Percentiles rank a stretch among this genome's conserved stretches.
Evolutionary conservation across 2,797 vertebrate species (phyloP).

Genomic region (Ctenopoma multispine): DNA sequence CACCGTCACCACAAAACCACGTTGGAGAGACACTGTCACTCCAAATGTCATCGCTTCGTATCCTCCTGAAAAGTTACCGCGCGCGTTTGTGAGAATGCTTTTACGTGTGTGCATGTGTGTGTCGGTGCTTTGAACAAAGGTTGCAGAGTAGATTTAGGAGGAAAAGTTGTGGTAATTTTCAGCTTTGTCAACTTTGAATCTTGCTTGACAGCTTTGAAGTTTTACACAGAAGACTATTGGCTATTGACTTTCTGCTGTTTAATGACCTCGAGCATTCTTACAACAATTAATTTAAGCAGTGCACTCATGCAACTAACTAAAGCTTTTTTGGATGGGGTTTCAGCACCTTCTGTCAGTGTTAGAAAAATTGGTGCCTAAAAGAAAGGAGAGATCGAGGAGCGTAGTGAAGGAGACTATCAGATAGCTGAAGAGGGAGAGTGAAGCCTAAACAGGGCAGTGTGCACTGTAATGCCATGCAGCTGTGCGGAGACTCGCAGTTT

Average conservation of each 20-base stretch:
- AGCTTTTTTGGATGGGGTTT: constrained; percentile 37
- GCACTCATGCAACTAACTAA: neutral
- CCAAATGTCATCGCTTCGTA: constrained; percentile 74
- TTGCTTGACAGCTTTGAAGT: constrained; percentile 58
- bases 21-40: constrained; percentile 72
- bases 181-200: constrained; percentile 77
- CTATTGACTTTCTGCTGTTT: constrained; percentile 56
- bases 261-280: constrained; percentile 60
- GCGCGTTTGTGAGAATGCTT: constrained; percentile 45
- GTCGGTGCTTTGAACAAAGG: constrained; percentile 44
- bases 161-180: constrained; percentile 82
- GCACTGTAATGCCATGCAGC: constrained; percentile 80
- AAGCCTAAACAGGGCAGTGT: constrained; percentile 81
- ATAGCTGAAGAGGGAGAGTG: constrained; percentile 58
- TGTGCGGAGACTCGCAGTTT: constrained; percentile 83
- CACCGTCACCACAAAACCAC: constrained; percentile 68
- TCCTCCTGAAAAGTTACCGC: constrained; percentile 66
- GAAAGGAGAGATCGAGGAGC: constrained; percentile 19
- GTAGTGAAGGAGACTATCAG: constrained; percentile 35
- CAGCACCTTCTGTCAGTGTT: constrained; percentile 48
- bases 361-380: constrained; percentile 31
- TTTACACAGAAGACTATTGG: constrained; percentile 46
- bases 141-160: constrained; percentile 80
- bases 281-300: neutral
- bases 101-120: constrained; percentile 49